A percentile compares a stretch with the other conserved stretches of the same genome.
phyloP scores from a whole-genome alignment of 2,113 vertebrate species.

The Solenodon paradoxus region DNA sequence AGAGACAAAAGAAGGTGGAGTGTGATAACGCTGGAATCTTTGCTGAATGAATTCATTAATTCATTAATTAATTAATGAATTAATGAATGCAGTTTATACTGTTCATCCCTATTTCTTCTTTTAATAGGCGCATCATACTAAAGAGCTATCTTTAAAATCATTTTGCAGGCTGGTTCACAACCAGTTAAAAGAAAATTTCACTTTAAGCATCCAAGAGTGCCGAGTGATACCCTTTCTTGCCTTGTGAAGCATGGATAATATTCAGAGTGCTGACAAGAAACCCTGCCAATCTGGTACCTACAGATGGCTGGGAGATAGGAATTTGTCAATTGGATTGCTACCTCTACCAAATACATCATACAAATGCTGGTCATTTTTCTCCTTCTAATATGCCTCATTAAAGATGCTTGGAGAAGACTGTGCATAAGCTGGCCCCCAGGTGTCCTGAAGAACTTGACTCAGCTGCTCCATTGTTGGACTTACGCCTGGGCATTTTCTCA shows the following conservation, averaged over 20 bases:
- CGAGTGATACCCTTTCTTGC: constrained; percentile 27
- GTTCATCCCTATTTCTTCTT: constrained; percentile 63
- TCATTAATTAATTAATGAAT: no score
- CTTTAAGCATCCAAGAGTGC: not conserved
- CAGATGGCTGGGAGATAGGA: constrained; percentile 30
- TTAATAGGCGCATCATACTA: constrained; percentile 50
- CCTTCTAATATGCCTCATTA: constrained; percentile 56
- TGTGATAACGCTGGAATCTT: not conserved
- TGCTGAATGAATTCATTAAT: no score
- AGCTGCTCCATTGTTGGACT: not conserved
- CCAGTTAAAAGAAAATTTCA: constrained; percentile 51
- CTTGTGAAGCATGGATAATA: constrained; percentile 52
- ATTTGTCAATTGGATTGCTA: constrained; percentile 38
- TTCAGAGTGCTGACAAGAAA: constrained; percentile 4
- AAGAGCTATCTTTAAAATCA: constrained; percentile 43
- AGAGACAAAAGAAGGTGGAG: no score
- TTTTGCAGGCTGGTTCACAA: constrained; percentile 22
- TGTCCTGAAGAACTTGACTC: constrained; percentile 15
- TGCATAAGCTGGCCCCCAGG: not conserved
- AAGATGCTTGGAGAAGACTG: constrained; percentile 27
- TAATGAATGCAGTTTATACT: constrained; percentile 1
- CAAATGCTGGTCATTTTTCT: constrained; percentile 24
- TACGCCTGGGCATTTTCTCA: not conserved
- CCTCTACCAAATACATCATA: constrained; percentile 34
- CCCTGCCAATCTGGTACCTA: not conserved